Evolutionary conservation across 2,113 vertebrate genomes (phyloP), one percentile per base, ranked within the genome.

Genomic region (Tetraodon nigroviridis): DNA sequence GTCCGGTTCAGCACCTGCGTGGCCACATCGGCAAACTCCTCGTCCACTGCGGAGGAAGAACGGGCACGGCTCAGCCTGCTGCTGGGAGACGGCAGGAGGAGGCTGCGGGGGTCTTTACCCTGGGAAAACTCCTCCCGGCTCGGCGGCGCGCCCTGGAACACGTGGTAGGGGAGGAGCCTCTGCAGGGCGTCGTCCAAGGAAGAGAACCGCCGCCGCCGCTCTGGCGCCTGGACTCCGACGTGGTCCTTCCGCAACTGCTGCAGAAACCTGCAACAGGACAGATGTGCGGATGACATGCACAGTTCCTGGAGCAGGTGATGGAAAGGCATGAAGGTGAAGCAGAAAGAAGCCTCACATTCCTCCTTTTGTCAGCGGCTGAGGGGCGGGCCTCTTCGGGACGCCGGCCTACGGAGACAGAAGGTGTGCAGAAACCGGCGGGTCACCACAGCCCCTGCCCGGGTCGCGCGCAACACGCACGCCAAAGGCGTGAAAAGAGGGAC

Each of bases 291-390:
- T 27, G 7, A 6, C 24, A 27, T 27, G 24, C 24, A 27, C 32
- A 37, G 8, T 37, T 37, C 32, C 32, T 37, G 32, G 32, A 10
- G 10, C 44, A 17, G 44, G 16, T 11, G 14, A 7, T 7, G n/a
- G n/a, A n/a, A n/a, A n/a, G n/a, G n/a, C n/a, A n/a, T n/a, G n/a
- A n/a, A n/a, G n/a, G n/a, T n/a, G n/a, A n/a, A n/a, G n/a, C n/a
- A n/a, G n/a, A n/a, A n/a, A n/a, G n/a, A n/a, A n/a, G n/a, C n/a
- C 94, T 93, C 82, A 99, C 97, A 97, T 92, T 85, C 90, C 92
- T 91, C 90, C 94, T 92, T 92, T 97, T 55, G 94, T 96, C 50
- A 97, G 90, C 24, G 94, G 92, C n/a, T 90, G 92, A 51, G 90
- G 75, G 71, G 92, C 91, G 47, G 93, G 92, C 75, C 93, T 93